These are phyloP conservation scores for Chauna torquata DNA, from an alignment of 2,113 vertebrate genomes.

Conservation along the genomic window DNA sequence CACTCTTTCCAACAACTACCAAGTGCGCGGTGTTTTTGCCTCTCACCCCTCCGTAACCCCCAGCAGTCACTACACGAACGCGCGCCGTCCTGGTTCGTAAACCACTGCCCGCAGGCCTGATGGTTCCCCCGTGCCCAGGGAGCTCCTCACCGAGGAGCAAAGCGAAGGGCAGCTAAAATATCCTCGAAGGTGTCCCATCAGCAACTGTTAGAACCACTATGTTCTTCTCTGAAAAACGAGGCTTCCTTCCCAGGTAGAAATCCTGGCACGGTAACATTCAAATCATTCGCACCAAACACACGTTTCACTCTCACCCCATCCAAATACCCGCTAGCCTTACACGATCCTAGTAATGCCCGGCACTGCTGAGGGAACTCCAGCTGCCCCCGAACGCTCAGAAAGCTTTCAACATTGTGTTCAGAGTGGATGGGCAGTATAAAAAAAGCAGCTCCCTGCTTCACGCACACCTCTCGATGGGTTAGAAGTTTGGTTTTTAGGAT, in stretches of 20 bases:
- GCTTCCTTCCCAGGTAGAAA: neutral
- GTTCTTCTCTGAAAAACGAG: neutral
- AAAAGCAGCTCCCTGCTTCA: neutral
- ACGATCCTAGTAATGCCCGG: rapidly evolving
- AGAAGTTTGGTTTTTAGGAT: too few relatives aligned
- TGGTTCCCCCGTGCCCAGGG: rapidly evolving
- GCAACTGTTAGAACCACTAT: neutral
- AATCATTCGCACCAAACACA: neutral
- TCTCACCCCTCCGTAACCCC: rapidly evolving
- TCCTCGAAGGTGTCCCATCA: neutral
- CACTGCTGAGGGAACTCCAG: neutral
- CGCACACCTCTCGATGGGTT: rapidly evolving
- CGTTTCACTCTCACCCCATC: rapidly evolving
- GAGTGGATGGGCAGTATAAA: rapidly evolving
- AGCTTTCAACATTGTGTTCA: neutral
- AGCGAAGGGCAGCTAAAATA: neutral
- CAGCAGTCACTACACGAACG: rapidly evolving
- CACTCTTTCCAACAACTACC: neutral
- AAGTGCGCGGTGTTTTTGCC: neutral
- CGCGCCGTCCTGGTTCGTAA: rapidly evolving
- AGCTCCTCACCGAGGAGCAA: neutral
- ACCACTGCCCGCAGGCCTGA: rapidly evolving
- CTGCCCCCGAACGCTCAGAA: neutral
- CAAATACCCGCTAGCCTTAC: rapidly evolving
- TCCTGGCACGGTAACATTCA: neutral